phyloP scores from a whole-genome alignment of 35 echinoderm and acorn worm genomes.

The Nesometra sesokonis region DNA sequence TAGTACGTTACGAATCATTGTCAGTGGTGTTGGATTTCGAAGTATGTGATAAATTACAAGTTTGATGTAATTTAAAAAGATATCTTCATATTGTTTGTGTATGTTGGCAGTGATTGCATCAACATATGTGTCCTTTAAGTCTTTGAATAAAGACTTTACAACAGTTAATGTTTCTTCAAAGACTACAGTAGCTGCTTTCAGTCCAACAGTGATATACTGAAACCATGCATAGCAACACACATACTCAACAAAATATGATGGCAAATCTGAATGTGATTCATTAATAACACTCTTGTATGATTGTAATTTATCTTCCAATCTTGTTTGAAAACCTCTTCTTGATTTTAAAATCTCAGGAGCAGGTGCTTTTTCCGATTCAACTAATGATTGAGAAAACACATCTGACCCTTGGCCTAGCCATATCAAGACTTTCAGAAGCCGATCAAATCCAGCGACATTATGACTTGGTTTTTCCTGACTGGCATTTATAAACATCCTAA shows the following conservation, averaged over 20 bases:
- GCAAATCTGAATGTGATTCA: not conserved
- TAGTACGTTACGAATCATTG: slow-evolving; percentile 37
- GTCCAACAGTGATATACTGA: slow-evolving; percentile 85
- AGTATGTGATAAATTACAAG: slow-evolving; percentile 42
- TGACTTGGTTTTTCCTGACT: not conserved
- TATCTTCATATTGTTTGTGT: not conserved
- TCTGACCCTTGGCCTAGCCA: not conserved
- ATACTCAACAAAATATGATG: not conserved
- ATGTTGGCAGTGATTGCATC: not conserved
- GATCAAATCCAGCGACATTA: not conserved
- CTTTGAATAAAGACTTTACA: not conserved
- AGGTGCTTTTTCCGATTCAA: not conserved
- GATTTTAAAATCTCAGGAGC: not conserved
- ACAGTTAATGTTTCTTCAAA: slow-evolving; percentile 50
- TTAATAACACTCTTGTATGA: not conserved
- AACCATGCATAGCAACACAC: slow-evolving; percentile 64
- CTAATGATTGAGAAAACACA: not conserved
- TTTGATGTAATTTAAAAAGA: slow-evolving; percentile 24
- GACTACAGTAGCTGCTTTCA: slow-evolving; percentile 51
- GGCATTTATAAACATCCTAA: not conserved
- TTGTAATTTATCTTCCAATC: not conserved
- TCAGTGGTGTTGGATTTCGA: slow-evolving; percentile 38
- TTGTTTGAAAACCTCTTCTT: not conserved
- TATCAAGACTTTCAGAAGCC: not conserved
- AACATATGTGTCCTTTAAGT: not conserved